Evolutionary conservation across 2,113 vertebrate species (phyloP), one percentile per base, ranked within the genome.

Genomic region (Phalacrocorax brasilianus): DNA sequence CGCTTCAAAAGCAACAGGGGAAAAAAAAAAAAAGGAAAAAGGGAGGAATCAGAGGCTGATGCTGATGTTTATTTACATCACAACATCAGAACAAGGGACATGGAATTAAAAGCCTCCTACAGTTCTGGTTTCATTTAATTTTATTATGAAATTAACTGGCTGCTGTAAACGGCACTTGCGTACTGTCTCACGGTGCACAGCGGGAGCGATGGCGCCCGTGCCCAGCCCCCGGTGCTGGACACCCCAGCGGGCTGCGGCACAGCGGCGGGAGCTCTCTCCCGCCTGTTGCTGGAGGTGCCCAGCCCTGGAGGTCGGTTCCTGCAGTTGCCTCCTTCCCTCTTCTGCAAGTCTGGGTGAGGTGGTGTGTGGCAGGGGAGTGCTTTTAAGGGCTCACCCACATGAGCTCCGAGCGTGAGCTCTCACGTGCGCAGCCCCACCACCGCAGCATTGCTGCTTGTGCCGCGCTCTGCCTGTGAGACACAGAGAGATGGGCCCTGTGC

Each of bases 91-190:
- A 62, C 95, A 83, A 56, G 89, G 35, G 77, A 52, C 70, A 45
- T n/a, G 35, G 88, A 88, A 81, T 84, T 62, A 85, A 95, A 94
- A 95, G 53, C 66, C 89, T 76, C 89, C 71, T 70, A 28, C 84
- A 19, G 40, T 66, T 83, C 73, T 81, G 42, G 13, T 72, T 76
- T 80, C 27, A 71, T 90, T 75, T 90, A 50, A 78, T 88, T 94
- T 59, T 52, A 47, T 76, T 78, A 76, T 28, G 45, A 81, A 92
- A 81, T 92, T 33, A 79, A 76, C 73, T 35, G 9, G 85, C 89
- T 88, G 80, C 93, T 77, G 14, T 59, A 52, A 78, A 17, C 1
- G 15, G 30, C 30, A 7, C 58, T 58, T 62, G 47, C 1, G 12
- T 24, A 3, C 40, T 49, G 11, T 56, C 86, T 89, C 3, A 3